Evolutionary conservation across 2,888 invertebrate species (phyloP), one percentile per base, ranked within the genome.

Genomic region (Disparrhopalites patrizii): DNA sequence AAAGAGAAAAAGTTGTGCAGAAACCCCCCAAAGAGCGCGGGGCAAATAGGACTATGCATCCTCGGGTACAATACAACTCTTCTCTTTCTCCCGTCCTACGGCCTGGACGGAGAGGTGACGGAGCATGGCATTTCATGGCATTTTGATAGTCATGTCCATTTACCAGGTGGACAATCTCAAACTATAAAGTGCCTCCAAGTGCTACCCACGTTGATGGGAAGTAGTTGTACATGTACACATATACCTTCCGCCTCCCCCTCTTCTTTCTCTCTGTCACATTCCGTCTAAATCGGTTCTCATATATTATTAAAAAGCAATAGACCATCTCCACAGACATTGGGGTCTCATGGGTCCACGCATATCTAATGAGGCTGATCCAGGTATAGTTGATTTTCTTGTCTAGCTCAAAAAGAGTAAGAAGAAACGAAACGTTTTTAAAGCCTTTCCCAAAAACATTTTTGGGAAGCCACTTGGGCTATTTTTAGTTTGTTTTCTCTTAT

Each of bases 91-190:
- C n/a, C n/a, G n/a, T n/a, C n/a, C n/a, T n/a, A n/a, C n/a, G n/a
- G n/a, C n/a, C n/a, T n/a, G n/a, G n/a, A 33, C 2, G 33, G 23
- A 33, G 47, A 23, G 55, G 33, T 33, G 33, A 38, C 23, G 25
- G 57, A 56, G 25, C 33, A 36, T 56, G 56, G 54, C 38, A 56
- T 55, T 31, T 30, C 55, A 55, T 56, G 56, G 56, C 38, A 56
- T 56, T 56, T 38, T 38, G 38, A 56, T 56, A 56, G 18, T 38
- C 36, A 38, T 56, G 31, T 56, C 20, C 36, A 56, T 56, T 56
- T 31, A 56, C 56, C 36, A 56, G 56, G 56, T 56, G 56, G 56
- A 56, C 56, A 56, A 56, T 56, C 25, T 38, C 56, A 38, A 25
- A 23, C 20, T 31, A 43, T 5, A 20, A 55, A 30, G 23, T 20